These are phyloP conservation scores for Clarias magur DNA, from an alignment of 2,113 vertebrate species.

Conservation along the genomic window DNA sequence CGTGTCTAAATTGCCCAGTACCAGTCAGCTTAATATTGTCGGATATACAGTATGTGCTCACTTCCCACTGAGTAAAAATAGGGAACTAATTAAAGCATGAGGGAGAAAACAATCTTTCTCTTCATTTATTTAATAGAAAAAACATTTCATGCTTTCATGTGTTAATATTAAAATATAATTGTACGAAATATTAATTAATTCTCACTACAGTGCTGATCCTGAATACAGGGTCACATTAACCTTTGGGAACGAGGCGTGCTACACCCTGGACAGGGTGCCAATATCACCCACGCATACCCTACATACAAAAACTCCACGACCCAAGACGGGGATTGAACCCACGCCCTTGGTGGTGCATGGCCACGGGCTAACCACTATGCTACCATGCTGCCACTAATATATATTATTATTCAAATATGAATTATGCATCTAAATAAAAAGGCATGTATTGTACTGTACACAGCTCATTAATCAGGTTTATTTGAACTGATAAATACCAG, in stretches of 20 bases:
- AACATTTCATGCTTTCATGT: background rate
- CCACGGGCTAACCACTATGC: too few species aligned
- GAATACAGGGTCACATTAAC: too few species aligned
- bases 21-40: background rate
- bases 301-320: too few species aligned
- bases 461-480: background rate
- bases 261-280: too few species aligned
- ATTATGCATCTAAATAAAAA: constrained; percentile 10
- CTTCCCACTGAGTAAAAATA: background rate
- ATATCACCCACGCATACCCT: too few species aligned
- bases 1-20: background rate
- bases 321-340: too few species aligned
- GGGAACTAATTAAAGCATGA: background rate
- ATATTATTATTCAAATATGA: background rate
- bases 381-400: background rate
- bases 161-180: background rate
- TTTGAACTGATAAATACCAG: background rate
- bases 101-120: background rate
- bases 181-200: background rate
- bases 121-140: background rate
- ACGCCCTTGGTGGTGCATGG: too few species aligned
- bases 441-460: background rate
- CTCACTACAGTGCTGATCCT: too few species aligned
- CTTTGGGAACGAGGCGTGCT: too few species aligned
- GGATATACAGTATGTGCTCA: background rate